A percentile compares a stretch with the other conserved stretches of the same genome.
Conservation (phyloP, 2,888 invertebrate species). For the Polylopha cassiicola region DNA sequence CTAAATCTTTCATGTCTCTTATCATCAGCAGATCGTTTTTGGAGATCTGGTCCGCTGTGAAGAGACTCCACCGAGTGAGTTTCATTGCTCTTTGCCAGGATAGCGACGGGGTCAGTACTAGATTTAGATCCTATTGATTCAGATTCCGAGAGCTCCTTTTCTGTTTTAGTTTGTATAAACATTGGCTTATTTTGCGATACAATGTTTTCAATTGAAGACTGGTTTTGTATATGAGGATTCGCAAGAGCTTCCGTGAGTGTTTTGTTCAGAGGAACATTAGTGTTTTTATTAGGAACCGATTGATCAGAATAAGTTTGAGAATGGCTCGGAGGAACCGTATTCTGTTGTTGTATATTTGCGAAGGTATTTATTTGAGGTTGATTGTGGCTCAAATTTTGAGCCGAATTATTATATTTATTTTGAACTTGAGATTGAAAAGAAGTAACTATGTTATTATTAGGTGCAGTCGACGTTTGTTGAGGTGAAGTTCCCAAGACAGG, state of each 20-base stretch:
- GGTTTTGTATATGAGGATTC: slow-evolving; percentile 44
- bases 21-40: slow-evolving; percentile 51
- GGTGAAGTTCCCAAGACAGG: slow-evolving; percentile 19
- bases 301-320: slow-evolving; percentile 36
- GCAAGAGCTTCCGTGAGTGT: slow-evolving; percentile 35
- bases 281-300: slow-evolving; percentile 34
- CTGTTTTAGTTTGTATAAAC: slow-evolving; percentile 50
- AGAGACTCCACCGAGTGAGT: slow-evolving; percentile 45
- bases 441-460: slow-evolving; percentile 27
- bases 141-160: slow-evolving; percentile 58
- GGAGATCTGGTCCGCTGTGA: slow-evolving; percentile 38
- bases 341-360: slow-evolving; percentile 39
- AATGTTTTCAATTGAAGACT: slow-evolving; percentile 40
- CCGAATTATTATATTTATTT: slow-evolving; percentile 39
- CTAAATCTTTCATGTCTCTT: slow-evolving; percentile 55
- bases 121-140: slow-evolving; percentile 56
- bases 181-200: slow-evolving; percentile 43
- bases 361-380: slow-evolving; percentile 39
- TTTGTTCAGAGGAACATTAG: slow-evolving; percentile 30
- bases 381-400: slow-evolving; percentile 38
- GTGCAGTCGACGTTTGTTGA: slow-evolving; percentile 25
- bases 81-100: slow-evolving; percentile 44
- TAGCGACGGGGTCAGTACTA: slow-evolving; percentile 44
- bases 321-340: slow-evolving; percentile 30
- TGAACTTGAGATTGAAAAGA: slow-evolving; percentile 35